Conservation (phyloP, 2,888 invertebrate species). For the Himalopsyche tibetana region DNA sequence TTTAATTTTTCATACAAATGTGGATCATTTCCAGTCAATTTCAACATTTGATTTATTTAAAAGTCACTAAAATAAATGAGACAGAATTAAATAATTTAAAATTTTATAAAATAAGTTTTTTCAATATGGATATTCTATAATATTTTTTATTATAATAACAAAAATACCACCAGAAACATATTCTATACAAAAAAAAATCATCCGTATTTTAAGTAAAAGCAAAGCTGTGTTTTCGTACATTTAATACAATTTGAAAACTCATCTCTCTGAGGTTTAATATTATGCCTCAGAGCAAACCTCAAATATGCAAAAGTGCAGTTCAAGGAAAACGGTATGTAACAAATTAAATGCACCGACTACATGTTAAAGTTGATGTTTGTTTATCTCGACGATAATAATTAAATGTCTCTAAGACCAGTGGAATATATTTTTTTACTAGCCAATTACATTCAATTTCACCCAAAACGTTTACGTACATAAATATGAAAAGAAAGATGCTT, state of each 20-base stretch:
- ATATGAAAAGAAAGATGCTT: neutral
- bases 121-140: no score
- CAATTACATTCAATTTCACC: neutral
- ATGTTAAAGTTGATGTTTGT: neutral
- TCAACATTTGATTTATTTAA: no score
- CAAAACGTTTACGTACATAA: neutral
- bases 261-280: neutral
- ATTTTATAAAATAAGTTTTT: no score
- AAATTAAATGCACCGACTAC: conserved; percentile 19
- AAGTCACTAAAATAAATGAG: no score
- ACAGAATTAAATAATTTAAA: no score
- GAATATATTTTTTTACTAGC: neutral
- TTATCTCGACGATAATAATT: neutral
- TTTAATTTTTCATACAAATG: no score
- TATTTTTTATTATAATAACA: no score
- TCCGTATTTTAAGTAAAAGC: neutral
- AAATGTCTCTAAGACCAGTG: neutral
- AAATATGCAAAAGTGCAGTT: conserved; percentile 30
- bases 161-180: no score
- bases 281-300: conserved; percentile 2
- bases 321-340: neutral
- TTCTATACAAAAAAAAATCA: no score
- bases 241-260: neutral
- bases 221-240: neutral
- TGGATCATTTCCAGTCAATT: no score